Base-by-base conservation (phyloP, 2,113 vertebrate genomes). In the Hyaena hyaena region DNA sequence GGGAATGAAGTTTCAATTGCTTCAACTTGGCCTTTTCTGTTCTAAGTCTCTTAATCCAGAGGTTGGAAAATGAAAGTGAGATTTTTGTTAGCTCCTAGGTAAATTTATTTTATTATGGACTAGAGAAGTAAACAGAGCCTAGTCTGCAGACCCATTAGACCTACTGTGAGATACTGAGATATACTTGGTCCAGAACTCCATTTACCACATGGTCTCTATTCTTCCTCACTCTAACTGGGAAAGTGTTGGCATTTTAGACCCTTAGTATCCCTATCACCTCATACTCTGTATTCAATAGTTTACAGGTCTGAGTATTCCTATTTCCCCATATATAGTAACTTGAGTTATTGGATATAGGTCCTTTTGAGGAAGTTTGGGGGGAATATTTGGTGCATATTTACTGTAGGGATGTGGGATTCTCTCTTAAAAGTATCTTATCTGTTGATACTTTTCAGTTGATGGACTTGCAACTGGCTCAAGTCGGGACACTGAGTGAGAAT, bases 11-110 rank as follows among this genome's bases (percentile, higher is more conserved):
- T 93, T 90, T 93, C 61, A 73, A 3, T 66, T 61, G 10, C 21
- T 83, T 96, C 24, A 53, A 6, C 76, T 73, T 69, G 53, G 31
- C 33, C 31, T 80, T 83, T 96, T 97, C 69, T 95, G 10, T 87
- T 86, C 77, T 26, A 79, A 79, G 5, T 6, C 4, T 24, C 4
- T 94, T 71, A n/a, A 5, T 71, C 39, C 65, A 76, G 10, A 93
- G 35, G 45, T 76, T 68, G 31, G 31, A 63, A 81, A 76, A 33
- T 12, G 26, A 85, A 93, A 48, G 28, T 80, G 76, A 53, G 55
- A 10, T 23, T 35, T 80, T 87, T 48, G 2, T 88, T 73, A 76
- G 55, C 26, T 93, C 15, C n/a, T 74, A 31, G 73, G 1, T n/a
- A 33, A 63, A 53, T 43, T 83, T 79, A 53, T 39, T 39, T n/a